A percentile compares a stretch with the other conserved stretches of the same genome.
These are phyloP conservation scores for Diorhabda elongata DNA, from an alignment of 1,140 invertebrate species.

Conservation along the genomic window DNA sequence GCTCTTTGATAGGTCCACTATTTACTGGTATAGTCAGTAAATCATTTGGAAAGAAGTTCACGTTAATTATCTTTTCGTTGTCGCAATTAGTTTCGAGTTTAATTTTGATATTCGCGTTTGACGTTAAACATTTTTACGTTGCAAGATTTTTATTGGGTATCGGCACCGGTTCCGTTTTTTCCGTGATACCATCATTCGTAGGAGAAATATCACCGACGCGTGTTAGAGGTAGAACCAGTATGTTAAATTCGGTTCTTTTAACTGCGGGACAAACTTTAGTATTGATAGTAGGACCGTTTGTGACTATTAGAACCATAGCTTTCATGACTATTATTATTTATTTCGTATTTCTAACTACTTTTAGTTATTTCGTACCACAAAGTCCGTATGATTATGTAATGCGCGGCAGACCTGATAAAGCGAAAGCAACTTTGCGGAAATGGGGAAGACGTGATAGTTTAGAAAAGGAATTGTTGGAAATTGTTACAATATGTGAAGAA, in stretches of 20 bases:
- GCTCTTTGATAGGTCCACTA: slow-evolving; percentile 37
- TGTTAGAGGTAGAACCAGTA: slow-evolving; percentile 30
- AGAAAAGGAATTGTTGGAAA: not conserved
- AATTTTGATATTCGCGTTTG: slow-evolving; percentile 44
- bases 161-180: slow-evolving; percentile 48
- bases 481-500: not conserved
- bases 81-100: slow-evolving; percentile 47
- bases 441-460: not conserved
- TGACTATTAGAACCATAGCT: slow-evolving; percentile 54
- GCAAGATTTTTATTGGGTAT: slow-evolving; percentile 48
- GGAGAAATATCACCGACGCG: slow-evolving; percentile 49
- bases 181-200: slow-evolving; percentile 51
- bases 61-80: slow-evolving; percentile 41
- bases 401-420: slow-evolving; percentile 13
- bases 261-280: slow-evolving; percentile 35
- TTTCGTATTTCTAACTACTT: slow-evolving; percentile 50
- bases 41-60: slow-evolving; percentile 50
- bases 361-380: slow-evolving; percentile 59
- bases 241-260: slow-evolving; percentile 24
- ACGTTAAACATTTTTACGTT: slow-evolving; percentile 40
- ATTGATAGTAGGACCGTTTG: slow-evolving; percentile 57
- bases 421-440: slow-evolving; percentile 13
- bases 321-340: slow-evolving; percentile 50
- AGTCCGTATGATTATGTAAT: slow-evolving; percentile 56
- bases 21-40: slow-evolving; percentile 62